Percentiles rank a stretch among this genome's conserved stretches.
phyloP scores from a whole-genome alignment of 92 coral and sea anemone species.

The Virgularia gustaviana region DNA sequence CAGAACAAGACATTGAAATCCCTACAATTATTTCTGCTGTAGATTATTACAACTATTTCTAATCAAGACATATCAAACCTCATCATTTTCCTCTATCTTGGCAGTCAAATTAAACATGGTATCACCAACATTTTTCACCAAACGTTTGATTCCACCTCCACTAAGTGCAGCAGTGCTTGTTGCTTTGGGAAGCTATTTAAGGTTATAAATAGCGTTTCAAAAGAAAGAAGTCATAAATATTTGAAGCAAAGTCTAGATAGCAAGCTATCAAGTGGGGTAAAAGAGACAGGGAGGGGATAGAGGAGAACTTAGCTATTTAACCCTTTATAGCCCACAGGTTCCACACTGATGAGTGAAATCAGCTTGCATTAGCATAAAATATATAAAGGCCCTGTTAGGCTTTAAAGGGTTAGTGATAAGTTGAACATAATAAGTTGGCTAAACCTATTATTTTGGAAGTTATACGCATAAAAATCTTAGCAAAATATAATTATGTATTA shows the following conservation, averaged over 20 bases:
- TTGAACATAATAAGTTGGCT: not conserved
- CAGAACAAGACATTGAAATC: too few relatives aligned
- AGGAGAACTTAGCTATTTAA: not conserved
- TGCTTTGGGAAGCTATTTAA: conserved; percentile 80
- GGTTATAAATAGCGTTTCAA: not conserved
- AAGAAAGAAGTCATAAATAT: not conserved
- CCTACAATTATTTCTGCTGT: too few relatives aligned
- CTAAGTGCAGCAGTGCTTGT: conserved; percentile 92
- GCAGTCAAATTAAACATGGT: conserved; percentile 90
- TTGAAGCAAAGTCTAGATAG: too few relatives aligned
- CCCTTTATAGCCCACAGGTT: too few relatives aligned
- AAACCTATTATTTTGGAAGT: not conserved
- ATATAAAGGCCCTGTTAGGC: too few relatives aligned
- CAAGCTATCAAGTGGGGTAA: too few relatives aligned
- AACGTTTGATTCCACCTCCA: conserved; percentile 92
- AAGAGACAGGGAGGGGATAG: too few relatives aligned
- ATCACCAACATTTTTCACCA: conserved; percentile 92
- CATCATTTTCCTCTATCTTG: conserved; percentile 89
- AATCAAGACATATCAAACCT: too few relatives aligned
- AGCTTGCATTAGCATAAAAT: too few relatives aligned
- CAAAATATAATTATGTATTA: not conserved
- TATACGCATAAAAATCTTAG: not conserved
- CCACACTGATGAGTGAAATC: too few relatives aligned
- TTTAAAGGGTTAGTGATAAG: not conserved
- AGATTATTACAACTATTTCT: too few relatives aligned